Base-by-base conservation (phyloP, 2,888 invertebrate genomes). In the Cerceris ruficornis region DNA sequence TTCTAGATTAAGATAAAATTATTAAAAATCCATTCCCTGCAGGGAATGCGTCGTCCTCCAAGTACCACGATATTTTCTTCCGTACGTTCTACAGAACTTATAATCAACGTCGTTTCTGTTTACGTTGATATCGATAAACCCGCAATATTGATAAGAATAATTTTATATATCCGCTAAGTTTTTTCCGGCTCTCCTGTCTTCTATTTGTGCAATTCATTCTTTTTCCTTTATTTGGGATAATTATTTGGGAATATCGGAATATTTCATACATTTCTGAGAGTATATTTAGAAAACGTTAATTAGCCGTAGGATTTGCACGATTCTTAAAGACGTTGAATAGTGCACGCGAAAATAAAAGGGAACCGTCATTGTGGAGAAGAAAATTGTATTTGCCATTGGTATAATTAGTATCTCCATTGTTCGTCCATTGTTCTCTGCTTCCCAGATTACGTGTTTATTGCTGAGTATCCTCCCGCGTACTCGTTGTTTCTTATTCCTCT, bases 31-130 rank as follows among this genome's bases (percentile, higher is more conserved):
- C n/a, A n/a, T n/a, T n/a, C n/a, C n/a, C n/a, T n/a, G n/a, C n/a
- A n/a, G n/a, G n/a, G n/a, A n/a, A n/a, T n/a, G n/a, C n/a, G n/a
- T 61, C 55, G 41, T 28, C 8, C 54, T 68, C 11, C 7, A 61
- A 55, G 28, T 28, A 43, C 42, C 17, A 39, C 46, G 15, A 28
- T 13, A 61, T 28, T 49, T 60, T 60, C 49, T 39, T 8, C 9
- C 46, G 46, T 8, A 4, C 46, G 6, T 46, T 8, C 46, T 1
- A 46, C 11, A 8, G 6, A 46, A 46, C 46, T 11, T 1, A 46
- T 6, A 46, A 42, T 28, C 13, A 13, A 7, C 42, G n/a, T 39
- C 58, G 13, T n/a, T 15, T 13, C 8, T n/a, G 5, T 14, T 42
- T 13, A 13, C 42, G n/a, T 39, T 7, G 41, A 42, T 13, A 59